Base-by-base conservation (phyloP, 92 coral and sea anemone genomes). In the Zoanthus sansibaricus region DNA sequence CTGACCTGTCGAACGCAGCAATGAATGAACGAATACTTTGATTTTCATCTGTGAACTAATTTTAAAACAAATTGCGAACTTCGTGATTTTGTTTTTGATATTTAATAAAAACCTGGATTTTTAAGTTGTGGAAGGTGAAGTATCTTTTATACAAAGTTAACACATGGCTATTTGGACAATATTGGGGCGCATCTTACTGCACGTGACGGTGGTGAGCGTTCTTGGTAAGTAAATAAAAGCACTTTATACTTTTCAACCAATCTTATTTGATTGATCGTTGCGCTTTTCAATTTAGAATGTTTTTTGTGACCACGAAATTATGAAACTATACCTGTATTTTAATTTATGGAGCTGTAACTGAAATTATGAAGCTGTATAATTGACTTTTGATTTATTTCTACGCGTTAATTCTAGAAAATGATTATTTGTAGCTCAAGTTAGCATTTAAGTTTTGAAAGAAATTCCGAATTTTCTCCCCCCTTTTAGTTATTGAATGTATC, bases 191-290 rank as follows among this genome's bases (percentile, higher is more conserved):
- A 49, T 80, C 75, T 80, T 71, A 44, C 12, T 80, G 45, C 73
- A 80, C 75, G 58, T 80, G 59, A 59, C n/a, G 21, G 13, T 67
- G 20, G 33, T 13, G 37, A 42, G 59, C 58, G 21, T 79, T 79
- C 15, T 64, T 64, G 84, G 84, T 79, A 79, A 79, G 84, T 79
- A 4, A 37, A 37, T 37, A 37, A 79, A 59, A 37, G 68, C 54
- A 16, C 71, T 56, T 77, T 10, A 12, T 67, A 14, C 37, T 5
- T 12, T 37, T 37, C 4, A 37, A 37, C 42, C 42, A 37, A 37
- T 37, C 42, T 37, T 37, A 37, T 37, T 37, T 37, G 4, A 37
- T 37, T 37, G 42, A 4, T 37, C 42, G 42, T 37, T 37, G 42
- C 42, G 4, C 42, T 37, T 37, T 37, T 2, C 42, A 37, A 37